Evolutionary conservation across 2,113 vertebrate genomes (phyloP).

Genomic region (Trogon surrucura): DNA sequence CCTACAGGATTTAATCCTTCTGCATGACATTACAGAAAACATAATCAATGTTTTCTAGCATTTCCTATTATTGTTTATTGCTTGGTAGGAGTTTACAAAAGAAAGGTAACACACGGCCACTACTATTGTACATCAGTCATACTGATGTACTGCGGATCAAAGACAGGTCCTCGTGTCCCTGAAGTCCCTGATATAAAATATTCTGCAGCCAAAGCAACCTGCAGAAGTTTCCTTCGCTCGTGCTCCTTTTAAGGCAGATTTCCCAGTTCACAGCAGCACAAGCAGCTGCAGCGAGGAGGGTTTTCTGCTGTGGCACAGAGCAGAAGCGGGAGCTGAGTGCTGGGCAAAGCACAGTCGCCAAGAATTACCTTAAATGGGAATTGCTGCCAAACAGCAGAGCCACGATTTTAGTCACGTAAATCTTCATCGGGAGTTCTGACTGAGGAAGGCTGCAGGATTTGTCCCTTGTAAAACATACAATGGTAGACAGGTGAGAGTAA

Average conservation of each 20-base stretch:
- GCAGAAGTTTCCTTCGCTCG: neutral
- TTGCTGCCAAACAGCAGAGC: neutral
- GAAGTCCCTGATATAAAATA: neutral
- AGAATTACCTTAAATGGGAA: neutral
- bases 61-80: neutral
- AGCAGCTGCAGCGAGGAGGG: neutral
- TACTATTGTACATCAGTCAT: rapidly evolving
- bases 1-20: neutral
- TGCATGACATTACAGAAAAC: neutral
- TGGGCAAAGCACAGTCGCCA: neutral
- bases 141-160: neutral
- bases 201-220: neutral
- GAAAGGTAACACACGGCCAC: neutral
- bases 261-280: rapidly evolving
- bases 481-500: neutral
- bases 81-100: neutral
- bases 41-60: neutral
- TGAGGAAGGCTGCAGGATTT: neutral
- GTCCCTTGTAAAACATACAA: neutral
- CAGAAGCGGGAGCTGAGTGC: neutral
- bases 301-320: neutral
- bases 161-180: neutral
- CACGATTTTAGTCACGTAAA: rapidly evolving
- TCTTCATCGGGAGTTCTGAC: neutral
- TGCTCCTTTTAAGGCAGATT: neutral